These are phyloP conservation scores for Seriola quinqueradiata DNA, from an alignment of 2,113 vertebrate species.

Conservation along the genomic window DNA sequence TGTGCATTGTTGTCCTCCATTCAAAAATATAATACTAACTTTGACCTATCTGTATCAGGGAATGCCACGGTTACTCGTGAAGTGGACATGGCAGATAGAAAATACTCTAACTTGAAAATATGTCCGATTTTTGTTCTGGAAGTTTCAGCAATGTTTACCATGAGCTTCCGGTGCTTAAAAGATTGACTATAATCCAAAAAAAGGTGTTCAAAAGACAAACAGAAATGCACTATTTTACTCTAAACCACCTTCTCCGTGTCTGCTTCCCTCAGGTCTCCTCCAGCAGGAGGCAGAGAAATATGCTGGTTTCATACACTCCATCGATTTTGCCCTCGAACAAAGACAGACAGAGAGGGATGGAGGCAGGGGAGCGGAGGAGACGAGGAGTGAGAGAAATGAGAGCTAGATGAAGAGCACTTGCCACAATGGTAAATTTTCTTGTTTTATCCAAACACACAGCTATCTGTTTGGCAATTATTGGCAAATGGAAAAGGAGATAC, in stretches of 20 bases:
- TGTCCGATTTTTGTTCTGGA: neutral
- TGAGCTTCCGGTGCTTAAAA: neutral
- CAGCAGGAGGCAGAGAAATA: slow-evolving; percentile 73
- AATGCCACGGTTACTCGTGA: neutral
- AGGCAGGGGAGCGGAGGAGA: slow-evolving; percentile 43
- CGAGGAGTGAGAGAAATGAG: slow-evolving; percentile 59
- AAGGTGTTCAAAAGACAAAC: neutral
- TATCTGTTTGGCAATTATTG: slow-evolving; percentile 36
- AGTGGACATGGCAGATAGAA: neutral
- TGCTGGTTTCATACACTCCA: slow-evolving; percentile 78
- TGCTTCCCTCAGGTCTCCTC: slow-evolving; percentile 56
- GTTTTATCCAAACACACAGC: slow-evolving; percentile 36
- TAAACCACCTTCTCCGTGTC: slow-evolving; percentile 37
- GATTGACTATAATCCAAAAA: neutral
- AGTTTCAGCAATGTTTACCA: neutral
- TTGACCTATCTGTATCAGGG: neutral
- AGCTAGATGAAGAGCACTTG: slow-evolving; percentile 60
- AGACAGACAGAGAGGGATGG: slow-evolving; percentile 71
- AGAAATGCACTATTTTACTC: slow-evolving; percentile 31
- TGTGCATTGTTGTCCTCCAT: neutral
- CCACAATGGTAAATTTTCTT: slow-evolving; percentile 44
- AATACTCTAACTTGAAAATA: neutral
- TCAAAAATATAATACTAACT: neutral
- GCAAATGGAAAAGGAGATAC: slow-evolving; percentile 17
- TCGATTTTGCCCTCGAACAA: slow-evolving; percentile 80